Percentiles rank a stretch among this genome's conserved stretches.
Evolutionary conservation across 2,113 vertebrate species (phyloP).

Genomic region (Carassius auratus): DNA sequence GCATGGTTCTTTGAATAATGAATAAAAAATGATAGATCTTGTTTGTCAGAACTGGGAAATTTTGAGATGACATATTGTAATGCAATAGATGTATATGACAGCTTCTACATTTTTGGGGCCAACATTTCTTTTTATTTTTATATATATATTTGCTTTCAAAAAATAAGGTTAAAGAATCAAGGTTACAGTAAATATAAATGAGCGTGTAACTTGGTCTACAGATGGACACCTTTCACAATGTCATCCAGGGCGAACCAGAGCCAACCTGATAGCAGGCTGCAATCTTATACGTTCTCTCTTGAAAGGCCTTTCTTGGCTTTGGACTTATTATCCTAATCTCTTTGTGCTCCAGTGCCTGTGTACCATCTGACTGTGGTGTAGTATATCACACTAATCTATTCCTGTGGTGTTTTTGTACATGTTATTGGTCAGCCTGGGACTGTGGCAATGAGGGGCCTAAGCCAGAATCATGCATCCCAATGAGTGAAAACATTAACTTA

Average conservation of each 20-base stretch:
- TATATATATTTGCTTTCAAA: neutral
- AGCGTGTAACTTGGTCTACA: slow-evolving; percentile 61
- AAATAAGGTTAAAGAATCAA: slow-evolving; percentile 30
- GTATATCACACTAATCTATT: slow-evolving; percentile 61
- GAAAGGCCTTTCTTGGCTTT: slow-evolving; percentile 59
- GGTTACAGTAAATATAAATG: slow-evolving; percentile 64
- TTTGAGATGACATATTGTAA: neutral
- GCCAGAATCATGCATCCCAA: neutral
- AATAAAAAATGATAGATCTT: neutral
- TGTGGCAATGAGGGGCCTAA: neutral
- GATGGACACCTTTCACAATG: slow-evolving; percentile 70
- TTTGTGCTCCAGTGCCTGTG: slow-evolving; percentile 68
- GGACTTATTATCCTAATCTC: slow-evolving; percentile 66
- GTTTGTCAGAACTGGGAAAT: too few species aligned
- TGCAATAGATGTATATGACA: neutral
- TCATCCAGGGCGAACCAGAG: slow-evolving; percentile 64
- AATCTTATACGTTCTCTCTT: slow-evolving; percentile 71
- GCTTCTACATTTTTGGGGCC: neutral
- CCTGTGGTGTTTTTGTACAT: slow-evolving; percentile 27
- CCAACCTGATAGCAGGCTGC: slow-evolving; percentile 72
- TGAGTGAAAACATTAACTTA: neutral
- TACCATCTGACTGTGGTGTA: slow-evolving; percentile 74
- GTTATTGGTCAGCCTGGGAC: slow-evolving; percentile 3
- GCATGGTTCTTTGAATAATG: neutral
- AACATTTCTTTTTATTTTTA: neutral